Evolutionary conservation across 2,113 vertebrate genomes (phyloP), one percentile per base, ranked within the genome.

Genomic region (Acrocephalus arundinaceus): DNA sequence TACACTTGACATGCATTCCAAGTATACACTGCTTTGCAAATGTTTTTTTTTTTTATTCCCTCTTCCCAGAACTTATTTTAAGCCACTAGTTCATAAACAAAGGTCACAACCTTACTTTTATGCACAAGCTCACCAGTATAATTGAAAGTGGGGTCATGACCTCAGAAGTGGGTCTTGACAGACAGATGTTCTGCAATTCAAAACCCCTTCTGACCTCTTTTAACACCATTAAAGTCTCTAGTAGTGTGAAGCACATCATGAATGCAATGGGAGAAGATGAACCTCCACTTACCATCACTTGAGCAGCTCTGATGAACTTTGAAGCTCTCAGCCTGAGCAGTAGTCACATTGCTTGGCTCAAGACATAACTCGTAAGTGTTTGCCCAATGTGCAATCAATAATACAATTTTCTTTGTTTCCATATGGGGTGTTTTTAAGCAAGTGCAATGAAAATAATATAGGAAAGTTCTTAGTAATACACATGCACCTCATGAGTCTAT

Each of bases 31-130:
- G 65, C 86, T 89, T 85, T 85, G 86, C 75, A 92, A 89, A 94
- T 68, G 45, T 78, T 85, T 91, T 79, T 78, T 85, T 91, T 79
- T 94, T 94, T 92, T 78, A 78, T 92, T 92, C 87, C 33, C 67
- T 94, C 70, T 94, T 57, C n/a, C 28, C 77, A 95, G 89, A 72
- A 78, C 62, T 92, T 94, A 94, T 94, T 97, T 94, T 93, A 97
- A 95, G 90, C 65, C 70, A 89, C 76, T 78, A 81, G 90, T 59
- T 93, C 76, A 84, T 94, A 84, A 96, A 93, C 6, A 3, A 93
- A 78, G 92, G 90, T 94, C 95, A 81, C 73, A 93, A 95, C 86
- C 88, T 92, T 74, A 86, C 51, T 95, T 90, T 84, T 71, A 55
- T 48, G 52, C 61, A 67, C 68, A 74, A 95, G 83, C 61, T 71